Evolutionary conservation across 2,888 invertebrate species (phyloP).

Genomic region (Trichogramma dendrolimi): DNA sequence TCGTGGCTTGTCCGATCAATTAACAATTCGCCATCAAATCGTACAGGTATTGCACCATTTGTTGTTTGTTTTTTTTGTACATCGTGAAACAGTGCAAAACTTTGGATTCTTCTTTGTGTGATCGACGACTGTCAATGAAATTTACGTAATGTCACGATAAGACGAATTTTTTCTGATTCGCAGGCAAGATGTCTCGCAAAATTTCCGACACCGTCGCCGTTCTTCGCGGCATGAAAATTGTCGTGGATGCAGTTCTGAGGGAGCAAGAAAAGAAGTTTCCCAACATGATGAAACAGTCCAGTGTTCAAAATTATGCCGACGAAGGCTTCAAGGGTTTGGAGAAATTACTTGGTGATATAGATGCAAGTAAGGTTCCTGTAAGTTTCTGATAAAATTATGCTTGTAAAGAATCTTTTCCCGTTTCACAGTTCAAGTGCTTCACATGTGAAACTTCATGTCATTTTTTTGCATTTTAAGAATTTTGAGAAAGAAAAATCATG

Average conservation of each 20-base stretch:
- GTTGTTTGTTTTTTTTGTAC: too few species aligned
- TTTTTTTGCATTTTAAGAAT: not conserved
- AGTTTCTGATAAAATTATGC: slow-evolving; percentile 37
- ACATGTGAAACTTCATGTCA: slow-evolving; percentile 1
- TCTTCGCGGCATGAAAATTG: slow-evolving; percentile 65
- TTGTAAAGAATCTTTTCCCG: not conserved
- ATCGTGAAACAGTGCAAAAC: too few species aligned
- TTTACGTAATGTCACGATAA: too few species aligned
- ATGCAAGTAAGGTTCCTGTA: slow-evolving; percentile 50
- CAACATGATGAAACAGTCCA: slow-evolving; percentile 68
- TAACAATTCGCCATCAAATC: too few species aligned
- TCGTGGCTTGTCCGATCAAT: too few species aligned
- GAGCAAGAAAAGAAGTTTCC: slow-evolving; percentile 62
- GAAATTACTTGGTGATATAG: slow-evolving; percentile 39
- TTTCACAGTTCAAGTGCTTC: not conserved
- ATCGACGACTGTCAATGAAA: too few species aligned
- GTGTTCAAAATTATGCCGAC: slow-evolving; percentile 56
- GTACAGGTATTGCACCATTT: too few species aligned
- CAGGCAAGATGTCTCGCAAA: slow-evolving; percentile 44
- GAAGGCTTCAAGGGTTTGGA: slow-evolving; percentile 37
- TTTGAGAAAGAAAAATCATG: not conserved
- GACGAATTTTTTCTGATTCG: not conserved
- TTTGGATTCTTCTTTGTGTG: too few species aligned
- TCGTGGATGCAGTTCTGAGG: slow-evolving; percentile 64
- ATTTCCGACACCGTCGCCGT: slow-evolving; percentile 62